Evolutionary conservation across 2,797 vertebrate species (phyloP).

Genomic region (Alcedo quadribrachys): DNA sequence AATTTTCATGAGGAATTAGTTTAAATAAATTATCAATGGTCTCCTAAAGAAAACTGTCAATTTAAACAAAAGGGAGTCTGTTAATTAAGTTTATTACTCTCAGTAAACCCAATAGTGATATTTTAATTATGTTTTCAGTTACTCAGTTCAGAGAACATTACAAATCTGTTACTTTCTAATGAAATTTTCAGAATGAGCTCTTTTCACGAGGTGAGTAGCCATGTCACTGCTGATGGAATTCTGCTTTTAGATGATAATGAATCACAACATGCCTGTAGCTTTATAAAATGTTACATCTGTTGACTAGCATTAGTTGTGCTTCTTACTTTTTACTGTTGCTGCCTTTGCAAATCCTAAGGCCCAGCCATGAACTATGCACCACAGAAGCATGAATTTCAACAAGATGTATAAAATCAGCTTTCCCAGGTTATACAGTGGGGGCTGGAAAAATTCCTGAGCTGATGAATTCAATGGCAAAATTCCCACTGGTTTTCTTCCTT

Average conservation of each 20-base stretch:
- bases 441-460: background rate
- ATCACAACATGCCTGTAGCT: background rate
- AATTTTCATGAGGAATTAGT: slow-evolving; percentile 55
- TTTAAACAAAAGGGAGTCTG: slow-evolving; percentile 5
- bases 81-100: slow-evolving; percentile 33
- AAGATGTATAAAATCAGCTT: background rate
- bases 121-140: slow-evolving; percentile 42
- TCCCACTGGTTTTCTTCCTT: background rate
- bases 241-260: background rate
- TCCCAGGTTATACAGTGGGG: background rate
- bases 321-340: background rate
- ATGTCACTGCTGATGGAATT: background rate
- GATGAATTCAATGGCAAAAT: background rate
- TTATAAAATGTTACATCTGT: background rate
- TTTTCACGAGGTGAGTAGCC: background rate
- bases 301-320: background rate
- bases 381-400: background rate
- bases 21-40: slow-evolving; percentile 54
- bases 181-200: background rate
- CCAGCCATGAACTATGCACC: background rate
- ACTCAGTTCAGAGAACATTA: background rate
- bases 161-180: background rate
- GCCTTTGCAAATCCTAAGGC: background rate
- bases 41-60: slow-evolving; percentile 46
- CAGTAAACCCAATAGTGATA: slow-evolving; percentile 6